These are phyloP conservation scores for Acleris holmiana DNA, from an alignment of 2,888 invertebrate species.

Conservation along the genomic window DNA sequence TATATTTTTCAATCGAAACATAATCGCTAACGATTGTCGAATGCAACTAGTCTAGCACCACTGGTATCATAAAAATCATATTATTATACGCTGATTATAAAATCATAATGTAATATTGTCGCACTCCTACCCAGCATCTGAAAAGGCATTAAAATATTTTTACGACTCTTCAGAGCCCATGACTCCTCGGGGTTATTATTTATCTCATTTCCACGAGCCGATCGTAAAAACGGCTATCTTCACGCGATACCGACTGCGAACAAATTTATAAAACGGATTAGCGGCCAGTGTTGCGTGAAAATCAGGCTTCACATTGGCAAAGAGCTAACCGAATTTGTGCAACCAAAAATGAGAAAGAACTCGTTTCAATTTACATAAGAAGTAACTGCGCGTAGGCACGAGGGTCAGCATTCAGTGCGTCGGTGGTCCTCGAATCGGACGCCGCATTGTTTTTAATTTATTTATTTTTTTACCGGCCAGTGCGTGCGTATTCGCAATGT, in stretches of 20 bases:
- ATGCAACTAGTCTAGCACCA: too few relatives aligned
- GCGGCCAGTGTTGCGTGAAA: conserved; percentile 74
- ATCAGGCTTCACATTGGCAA: conserved; percentile 72
- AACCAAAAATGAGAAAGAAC: conserved; percentile 78
- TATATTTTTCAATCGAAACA: too few relatives aligned
- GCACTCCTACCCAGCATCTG: not conserved
- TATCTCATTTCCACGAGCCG: conserved; percentile 32
- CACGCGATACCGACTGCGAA: conserved; percentile 39
- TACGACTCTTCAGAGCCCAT: conserved; percentile 13
- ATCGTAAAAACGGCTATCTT: conserved; percentile 34
- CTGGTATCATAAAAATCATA: not conserved
- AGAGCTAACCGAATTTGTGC: conserved; percentile 74
- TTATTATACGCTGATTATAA: conserved; percentile 2
- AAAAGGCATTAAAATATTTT: conserved; percentile 23
- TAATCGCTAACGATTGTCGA: too few relatives aligned
- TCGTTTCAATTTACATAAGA: conserved; percentile 72
- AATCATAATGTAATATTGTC: conserved; percentile 3
- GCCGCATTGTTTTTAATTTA: conserved; percentile 47
- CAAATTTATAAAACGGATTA: conserved; percentile 70
- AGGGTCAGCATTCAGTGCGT: conserved; percentile 63
- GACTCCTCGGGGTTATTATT: conserved; percentile 19
- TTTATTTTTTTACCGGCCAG: conserved; percentile 40
- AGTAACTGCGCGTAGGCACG: conserved; percentile 52
- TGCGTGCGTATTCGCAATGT: conserved; percentile 58
- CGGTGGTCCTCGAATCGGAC: conserved; percentile 52